phyloP scores from a whole-genome alignment of 2,113 vertebrate genomes.

The Gavialis gangeticus region DNA sequence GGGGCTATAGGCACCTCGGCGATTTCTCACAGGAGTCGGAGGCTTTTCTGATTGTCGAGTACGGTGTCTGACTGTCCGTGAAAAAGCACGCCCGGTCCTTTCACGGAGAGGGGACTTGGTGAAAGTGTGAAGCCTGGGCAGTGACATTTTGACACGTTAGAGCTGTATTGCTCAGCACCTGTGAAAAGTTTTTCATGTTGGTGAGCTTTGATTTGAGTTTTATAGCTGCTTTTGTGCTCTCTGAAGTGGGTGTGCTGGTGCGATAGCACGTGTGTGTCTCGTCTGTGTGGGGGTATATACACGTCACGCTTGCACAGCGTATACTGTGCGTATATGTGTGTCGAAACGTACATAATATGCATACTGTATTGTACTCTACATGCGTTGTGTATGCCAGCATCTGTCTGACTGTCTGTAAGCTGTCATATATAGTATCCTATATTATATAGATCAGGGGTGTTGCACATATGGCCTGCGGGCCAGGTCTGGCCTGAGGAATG shows the following conservation, averaged over 20 bases:
- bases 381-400: background rate
- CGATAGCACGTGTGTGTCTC: rapidly evolving
- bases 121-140: background rate
- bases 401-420: slow-evolving; percentile 38
- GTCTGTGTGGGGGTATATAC: background rate
- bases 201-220: background rate
- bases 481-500: too few relatives aligned
- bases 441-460: too few relatives aligned
- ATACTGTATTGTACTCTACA: slow-evolving; percentile 13
- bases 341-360: background rate
- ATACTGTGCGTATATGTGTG: background rate
- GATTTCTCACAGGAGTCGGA: background rate
- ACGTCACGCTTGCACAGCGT: background rate
- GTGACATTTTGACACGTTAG: background rate
- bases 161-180: background rate
- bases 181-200: background rate
- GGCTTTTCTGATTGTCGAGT: background rate
- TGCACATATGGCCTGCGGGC: too few relatives aligned
- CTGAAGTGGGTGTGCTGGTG: rapidly evolving
- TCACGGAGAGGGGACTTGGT: background rate
- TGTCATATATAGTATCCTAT: slow-evolving; percentile 55
- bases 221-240: rapidly evolving
- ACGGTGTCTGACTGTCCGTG: background rate
- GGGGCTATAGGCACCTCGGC: rapidly evolving
- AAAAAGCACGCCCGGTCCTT: background rate